Evolutionary conservation across 1,140 invertebrate genomes (phyloP), one percentile per base, ranked within the genome.

Genomic region (Calosoma granatense): DNA sequence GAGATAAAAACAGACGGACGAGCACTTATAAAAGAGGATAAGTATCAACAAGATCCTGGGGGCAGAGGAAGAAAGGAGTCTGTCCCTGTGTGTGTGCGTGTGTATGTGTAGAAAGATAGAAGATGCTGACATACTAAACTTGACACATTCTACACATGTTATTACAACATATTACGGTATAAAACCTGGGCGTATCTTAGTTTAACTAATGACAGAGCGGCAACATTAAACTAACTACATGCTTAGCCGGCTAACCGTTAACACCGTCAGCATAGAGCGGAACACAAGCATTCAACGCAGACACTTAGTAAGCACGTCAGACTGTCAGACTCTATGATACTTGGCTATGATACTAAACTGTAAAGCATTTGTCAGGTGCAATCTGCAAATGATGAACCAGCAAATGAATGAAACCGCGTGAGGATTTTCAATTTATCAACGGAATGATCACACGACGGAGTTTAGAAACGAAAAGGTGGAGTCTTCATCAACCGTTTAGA

Each of bases 171-270:
- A 55, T 60, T 61, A 61, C 51, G 59, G 61, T 56, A 61, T 63
- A 63, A 63, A 63, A 61, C 57, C 59, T 51, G 61, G 61, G 61
- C 61, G 61, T 63, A 61, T 63, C 61, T 63, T 63, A 59, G 51
- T 54, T 59, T 52, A 56, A 53, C 59, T 63, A 63, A 63, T 63
- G 59, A 63, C 59, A 63, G 61, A 58, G 51, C 57, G 51, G 41
- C 41, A 47, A 9, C 41, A 47, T 47, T 47, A 47, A 6, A 17
- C 41, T 47, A 47, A 47, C 41, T 47, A 47, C 15, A 47, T 47
- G 41, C 41, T 47, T 47, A 41, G 36, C 43, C 55, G 41, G 52
- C 57, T 6, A 17, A 47, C 15, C 3, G 3, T 17, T 3, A 47
- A 17, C 41, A 47, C 17, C 41, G 17, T 3, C 4, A 6, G n/a